Conservation (phyloP, 2,113 vertebrate species). For the Gasterosteus aculeatus region DNA sequence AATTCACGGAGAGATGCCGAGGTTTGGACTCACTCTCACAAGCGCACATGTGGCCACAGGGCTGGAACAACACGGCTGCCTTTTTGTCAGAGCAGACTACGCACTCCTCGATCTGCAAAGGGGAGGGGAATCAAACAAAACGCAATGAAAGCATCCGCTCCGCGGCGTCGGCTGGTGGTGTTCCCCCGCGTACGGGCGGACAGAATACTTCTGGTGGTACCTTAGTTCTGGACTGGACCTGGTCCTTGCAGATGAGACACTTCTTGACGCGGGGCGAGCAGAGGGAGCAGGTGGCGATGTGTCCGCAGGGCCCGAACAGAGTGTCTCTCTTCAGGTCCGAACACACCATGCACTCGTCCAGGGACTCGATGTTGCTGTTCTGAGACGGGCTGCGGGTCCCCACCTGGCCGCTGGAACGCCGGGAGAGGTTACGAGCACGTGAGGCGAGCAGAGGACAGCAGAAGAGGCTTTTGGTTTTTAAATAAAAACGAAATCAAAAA, state of each 20-base stretch:
- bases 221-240: slow-evolving; percentile 99
- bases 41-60: slow-evolving; percentile 99
- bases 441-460: not conserved
- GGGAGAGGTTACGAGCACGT: not conserved
- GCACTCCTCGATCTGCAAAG: slow-evolving; percentile 94
- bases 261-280: slow-evolving; percentile 99
- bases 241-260: slow-evolving; percentile 99
- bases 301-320: slow-evolving; percentile 97
- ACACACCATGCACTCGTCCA: slow-evolving; percentile 99
- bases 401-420: slow-evolving; percentile 89
- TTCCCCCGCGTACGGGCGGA: not conserved
- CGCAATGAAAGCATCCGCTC: not conserved
- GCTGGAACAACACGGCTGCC: slow-evolving; percentile 97
- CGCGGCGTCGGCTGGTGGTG: too few species aligned
- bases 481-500: slow-evolving; percentile 24
- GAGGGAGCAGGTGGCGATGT: slow-evolving; percentile 98
- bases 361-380: slow-evolving; percentile 95
- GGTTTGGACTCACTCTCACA: slow-evolving; percentile 94
- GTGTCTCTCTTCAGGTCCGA: slow-evolving; percentile 99
- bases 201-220: slow-evolving; percentile 70
- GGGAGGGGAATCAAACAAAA: slow-evolving; percentile 4
- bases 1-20: not conserved
- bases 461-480: slow-evolving; percentile 3
- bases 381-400: slow-evolving; percentile 96
- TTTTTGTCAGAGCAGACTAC: slow-evolving; percentile 99